These are phyloP conservation scores for Chloroclystis v-ata DNA, from an alignment of 2,888 invertebrate genomes.

Conservation along the genomic window DNA sequence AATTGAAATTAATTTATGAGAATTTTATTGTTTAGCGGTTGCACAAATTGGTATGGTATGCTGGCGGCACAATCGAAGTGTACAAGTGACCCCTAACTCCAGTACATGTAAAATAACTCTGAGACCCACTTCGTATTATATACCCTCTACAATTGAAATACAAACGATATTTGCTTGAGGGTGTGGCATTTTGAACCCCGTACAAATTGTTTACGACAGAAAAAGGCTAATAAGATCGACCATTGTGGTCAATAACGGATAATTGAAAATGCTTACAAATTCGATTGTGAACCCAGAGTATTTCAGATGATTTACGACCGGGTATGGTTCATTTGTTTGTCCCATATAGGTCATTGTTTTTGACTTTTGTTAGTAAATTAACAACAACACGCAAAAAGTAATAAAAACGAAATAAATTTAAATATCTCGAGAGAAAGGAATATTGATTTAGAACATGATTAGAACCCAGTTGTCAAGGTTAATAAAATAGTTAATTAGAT, in stretches of 20 bases:
- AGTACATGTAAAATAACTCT: constrained; percentile 44
- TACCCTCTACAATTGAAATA: constrained; percentile 33
- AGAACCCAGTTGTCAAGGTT: background rate
- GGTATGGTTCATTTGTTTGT: constrained; percentile 47
- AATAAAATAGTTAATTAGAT: background rate
- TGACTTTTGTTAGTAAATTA: no score
- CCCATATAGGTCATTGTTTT: no score
- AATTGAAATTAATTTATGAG: constrained; percentile 34
- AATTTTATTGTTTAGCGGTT: constrained; percentile 56
- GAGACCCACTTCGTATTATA: constrained; percentile 38
- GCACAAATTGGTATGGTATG: constrained; percentile 47
- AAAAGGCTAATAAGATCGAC: constrained; percentile 64
- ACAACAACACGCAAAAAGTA: no score
- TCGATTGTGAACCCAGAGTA: constrained; percentile 65
- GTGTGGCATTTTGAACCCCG: constrained; percentile 32
- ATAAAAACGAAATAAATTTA: no score
- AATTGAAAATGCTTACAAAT: constrained; percentile 75
- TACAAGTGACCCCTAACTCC: constrained; percentile 47
- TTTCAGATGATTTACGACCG: constrained; percentile 65
- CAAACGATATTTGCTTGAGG: constrained; percentile 35
- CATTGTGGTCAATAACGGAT: constrained; percentile 74
- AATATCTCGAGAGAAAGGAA: no score
- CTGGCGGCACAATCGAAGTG: constrained; percentile 55
- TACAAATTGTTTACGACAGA: constrained; percentile 63
- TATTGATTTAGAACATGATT: no score